Evolutionary conservation across 2,113 vertebrate species (phyloP).

Genomic region (Pseudorhombus dupliciocellatus): DNA sequence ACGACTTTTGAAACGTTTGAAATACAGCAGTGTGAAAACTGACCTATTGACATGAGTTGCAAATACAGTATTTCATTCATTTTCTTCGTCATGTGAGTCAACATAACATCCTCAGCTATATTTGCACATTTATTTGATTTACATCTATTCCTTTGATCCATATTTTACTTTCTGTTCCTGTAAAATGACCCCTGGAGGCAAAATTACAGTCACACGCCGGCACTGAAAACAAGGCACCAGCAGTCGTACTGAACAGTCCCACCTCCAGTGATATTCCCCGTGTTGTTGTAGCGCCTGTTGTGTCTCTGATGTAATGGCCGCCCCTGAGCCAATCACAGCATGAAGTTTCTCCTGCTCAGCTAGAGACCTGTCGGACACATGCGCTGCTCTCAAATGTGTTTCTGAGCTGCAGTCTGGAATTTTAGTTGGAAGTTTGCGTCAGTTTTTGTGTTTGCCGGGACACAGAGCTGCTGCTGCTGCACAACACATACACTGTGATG

Average conservation of each 20-base stretch:
- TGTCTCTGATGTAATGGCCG: constrained; percentile 43
- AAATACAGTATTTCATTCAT: too few relatives aligned
- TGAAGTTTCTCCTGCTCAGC: constrained; percentile 23
- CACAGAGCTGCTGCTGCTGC: too few relatives aligned
- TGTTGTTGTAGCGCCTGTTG: constrained; percentile 38
- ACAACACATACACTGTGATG: background rate
- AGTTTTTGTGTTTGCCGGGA: too few relatives aligned
- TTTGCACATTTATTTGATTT: background rate
- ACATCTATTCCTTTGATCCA: background rate
- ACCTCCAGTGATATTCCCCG: constrained; percentile 23
- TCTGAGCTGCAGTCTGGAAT: constrained; percentile 2
- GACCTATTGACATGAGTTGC: too few relatives aligned
- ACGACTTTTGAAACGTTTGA: too few relatives aligned
- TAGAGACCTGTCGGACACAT: constrained; percentile 18
- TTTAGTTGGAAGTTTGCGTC: background rate
- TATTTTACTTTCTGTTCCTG: background rate
- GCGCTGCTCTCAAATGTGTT: constrained; percentile 16
- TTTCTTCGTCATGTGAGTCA: too few relatives aligned
- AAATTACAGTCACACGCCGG: constrained; percentile 3
- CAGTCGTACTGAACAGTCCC: background rate
- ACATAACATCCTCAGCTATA: background rate
- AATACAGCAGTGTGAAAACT: too few relatives aligned
- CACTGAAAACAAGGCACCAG: constrained; percentile 2
- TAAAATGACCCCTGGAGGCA: background rate
- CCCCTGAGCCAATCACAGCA: constrained; percentile 48